Percentiles rank a stretch among this genome's conserved stretches.
Conservation (phyloP, 2,888 invertebrate genomes). For the Ormyrus thymus region DNA sequence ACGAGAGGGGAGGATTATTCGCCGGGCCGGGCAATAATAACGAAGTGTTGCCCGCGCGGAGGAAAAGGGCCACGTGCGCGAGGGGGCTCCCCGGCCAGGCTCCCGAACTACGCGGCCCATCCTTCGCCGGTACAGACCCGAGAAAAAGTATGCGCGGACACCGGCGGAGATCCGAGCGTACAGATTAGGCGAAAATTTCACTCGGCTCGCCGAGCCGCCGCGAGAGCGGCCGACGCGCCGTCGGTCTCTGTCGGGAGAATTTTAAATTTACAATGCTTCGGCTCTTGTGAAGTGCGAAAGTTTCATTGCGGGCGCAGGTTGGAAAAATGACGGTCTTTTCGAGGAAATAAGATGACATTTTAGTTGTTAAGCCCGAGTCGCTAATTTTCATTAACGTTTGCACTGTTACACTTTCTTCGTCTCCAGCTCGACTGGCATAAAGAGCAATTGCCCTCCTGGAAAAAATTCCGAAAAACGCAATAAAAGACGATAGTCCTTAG, state of each 20-base stretch:
- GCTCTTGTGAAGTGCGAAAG: too few relatives aligned
- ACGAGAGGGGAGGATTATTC: slow-evolving; percentile 20
- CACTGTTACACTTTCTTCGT: too few relatives aligned
- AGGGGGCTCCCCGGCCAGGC: slow-evolving; percentile 16
- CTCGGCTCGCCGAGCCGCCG: neutral
- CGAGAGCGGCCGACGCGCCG: neutral
- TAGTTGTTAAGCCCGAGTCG: too few relatives aligned
- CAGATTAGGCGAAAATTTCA: slow-evolving; percentile 30
- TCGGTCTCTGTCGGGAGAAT: neutral
- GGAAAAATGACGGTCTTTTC: too few relatives aligned
- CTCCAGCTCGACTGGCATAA: too few relatives aligned
- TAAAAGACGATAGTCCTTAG: too few relatives aligned
- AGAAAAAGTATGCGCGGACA: slow-evolving; percentile 28
- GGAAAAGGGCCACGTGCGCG: slow-evolving; percentile 10
- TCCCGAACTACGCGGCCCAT: slow-evolving; percentile 58
- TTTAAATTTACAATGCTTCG: too few relatives aligned
- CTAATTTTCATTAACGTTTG: too few relatives aligned
- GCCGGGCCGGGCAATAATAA: slow-evolving; percentile 22
- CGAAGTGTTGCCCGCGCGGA: slow-evolving; percentile 7
- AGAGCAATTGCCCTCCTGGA: too few relatives aligned
- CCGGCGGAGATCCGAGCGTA: slow-evolving; percentile 2
- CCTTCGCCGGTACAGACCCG: slow-evolving; percentile 51
- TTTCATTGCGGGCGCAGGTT: too few relatives aligned
- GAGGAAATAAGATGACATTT: too few relatives aligned
- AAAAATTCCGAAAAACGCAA: too few relatives aligned